Base-by-base conservation (phyloP, 2,888 invertebrate genomes). In the Linnaemya tessellans region DNA sequence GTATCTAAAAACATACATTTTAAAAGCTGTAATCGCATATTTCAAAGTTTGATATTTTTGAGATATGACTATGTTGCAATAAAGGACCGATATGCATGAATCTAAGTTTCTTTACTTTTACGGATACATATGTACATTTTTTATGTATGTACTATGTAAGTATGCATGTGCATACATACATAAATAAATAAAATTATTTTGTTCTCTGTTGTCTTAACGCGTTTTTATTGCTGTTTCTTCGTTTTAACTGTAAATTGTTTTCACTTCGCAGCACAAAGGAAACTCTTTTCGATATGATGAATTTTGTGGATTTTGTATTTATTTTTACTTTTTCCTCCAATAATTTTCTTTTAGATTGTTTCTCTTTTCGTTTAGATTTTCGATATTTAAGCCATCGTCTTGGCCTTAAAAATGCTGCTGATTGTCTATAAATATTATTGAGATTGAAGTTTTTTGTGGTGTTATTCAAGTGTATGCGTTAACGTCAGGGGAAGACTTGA, bases 171-270 rank as follows among this genome's bases (percentile, higher is more conserved):
- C 30, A 60, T 60, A 11, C 11, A 9, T 38, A 68, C 15, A 3
- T 58, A 30, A 0, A 4, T 38, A 60, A 35, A 35, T 18, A 38
- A 58, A 9, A 60, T 25, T n/a, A 35, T 80, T 58, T 73, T 65
- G 43, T 77, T 80, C 49, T 82, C 74, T 71, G 65, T 62, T 78
- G 43, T 64, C 49, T 75, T 62, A 78, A 73, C 64, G 68, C 49
- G 68, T 74, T 75, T 84, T 71, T 38, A 62, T 77, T 71, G 65
- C 35, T 35, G 22, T 73, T 71, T 83, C 67, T 58, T 78, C 73
- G 67, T 77, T 84, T 82, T 86, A 86, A 86, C 86, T 86, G 86
- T 86, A 86, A 86, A 86, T 70, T 83, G 64, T 86, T 86, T 86
- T 86, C 86, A 86, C 86, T 83, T 86, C 80, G 75, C 18, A 82